Percentiles rank a stretch among this genome's conserved stretches.
Conservation (phyloP, 2,113 vertebrate genomes). For the Alethe diademata region DNA sequence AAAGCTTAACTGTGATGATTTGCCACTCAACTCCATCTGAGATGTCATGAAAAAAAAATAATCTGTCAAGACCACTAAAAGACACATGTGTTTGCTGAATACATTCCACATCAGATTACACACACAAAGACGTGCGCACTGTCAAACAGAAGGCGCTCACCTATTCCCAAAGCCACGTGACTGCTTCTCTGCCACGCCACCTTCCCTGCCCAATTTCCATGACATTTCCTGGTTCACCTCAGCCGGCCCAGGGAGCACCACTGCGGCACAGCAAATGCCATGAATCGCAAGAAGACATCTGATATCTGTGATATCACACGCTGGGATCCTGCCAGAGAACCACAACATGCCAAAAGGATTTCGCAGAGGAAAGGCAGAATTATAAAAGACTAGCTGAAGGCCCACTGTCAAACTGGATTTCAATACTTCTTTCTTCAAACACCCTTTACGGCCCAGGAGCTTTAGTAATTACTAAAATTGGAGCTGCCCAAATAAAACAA, state of each 20-base stretch:
- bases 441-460: background rate
- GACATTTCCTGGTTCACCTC: conserved; percentile 29
- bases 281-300: background rate
- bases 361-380: conserved; percentile 33
- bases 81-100: background rate
- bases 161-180: background rate
- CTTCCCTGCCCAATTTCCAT: accelerated
- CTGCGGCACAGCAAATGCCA: background rate
- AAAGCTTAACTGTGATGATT: background rate
- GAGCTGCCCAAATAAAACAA: background rate
- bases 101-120: background rate
- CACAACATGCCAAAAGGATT: conserved; percentile 34
- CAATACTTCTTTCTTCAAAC: background rate
- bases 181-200: accelerated
- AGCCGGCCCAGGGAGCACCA: background rate
- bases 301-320: conserved; percentile 8
- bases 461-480: background rate
- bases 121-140: background rate
- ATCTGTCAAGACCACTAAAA: background rate
- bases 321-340: conserved; percentile 30
- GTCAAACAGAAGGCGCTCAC: background rate
- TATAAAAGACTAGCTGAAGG: conserved; percentile 14
- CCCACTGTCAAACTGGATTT: background rate
- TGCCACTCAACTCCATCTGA: background rate
- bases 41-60: background rate